phyloP scores from a whole-genome alignment of 2,888 invertebrate genomes.

The Baronia brevicornis region DNA sequence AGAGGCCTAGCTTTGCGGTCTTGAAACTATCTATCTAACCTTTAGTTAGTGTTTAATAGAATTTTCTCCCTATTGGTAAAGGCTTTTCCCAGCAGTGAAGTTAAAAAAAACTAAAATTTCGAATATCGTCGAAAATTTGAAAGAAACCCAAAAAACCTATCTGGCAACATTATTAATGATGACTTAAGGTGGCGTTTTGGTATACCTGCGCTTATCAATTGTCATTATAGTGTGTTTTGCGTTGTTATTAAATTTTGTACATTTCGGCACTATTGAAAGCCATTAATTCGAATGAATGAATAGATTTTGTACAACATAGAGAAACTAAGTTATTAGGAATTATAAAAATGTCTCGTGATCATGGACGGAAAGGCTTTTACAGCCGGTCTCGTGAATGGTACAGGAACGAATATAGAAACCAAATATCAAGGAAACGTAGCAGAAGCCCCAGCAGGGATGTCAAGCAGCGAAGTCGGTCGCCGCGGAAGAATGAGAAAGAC shows the following conservation, averaged over 20 bases:
- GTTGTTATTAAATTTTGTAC: neutral
- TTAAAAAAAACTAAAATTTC: too few relatives aligned
- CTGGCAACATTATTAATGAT: too few relatives aligned
- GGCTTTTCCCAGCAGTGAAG: too few relatives aligned
- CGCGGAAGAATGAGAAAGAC: constrained; percentile 53
- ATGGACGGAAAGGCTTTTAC: constrained; percentile 22
- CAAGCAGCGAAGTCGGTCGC: constrained; percentile 49
- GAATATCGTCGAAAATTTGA: too few relatives aligned
- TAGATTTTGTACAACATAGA: constrained; percentile 1
- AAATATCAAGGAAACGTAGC: constrained; percentile 40
- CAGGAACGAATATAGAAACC: constrained; percentile 32
- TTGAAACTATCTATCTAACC: too few relatives aligned
- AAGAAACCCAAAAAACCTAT: too few relatives aligned
- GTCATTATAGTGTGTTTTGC: constrained; percentile 5
- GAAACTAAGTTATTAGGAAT: neutral
- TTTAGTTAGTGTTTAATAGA: too few relatives aligned
- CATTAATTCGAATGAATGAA: neutral
- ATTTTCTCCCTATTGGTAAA: too few relatives aligned
- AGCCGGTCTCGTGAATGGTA: constrained; percentile 28
- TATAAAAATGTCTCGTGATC: constrained; percentile 28
- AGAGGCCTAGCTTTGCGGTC: too few relatives aligned
- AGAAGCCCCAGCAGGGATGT: constrained; percentile 35
- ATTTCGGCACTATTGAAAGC: neutral
- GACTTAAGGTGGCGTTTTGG: too few relatives aligned
- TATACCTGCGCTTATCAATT: too few relatives aligned